Conservation (phyloP, 2,797 vertebrate species). For the Rhabdomys pumilio region DNA sequence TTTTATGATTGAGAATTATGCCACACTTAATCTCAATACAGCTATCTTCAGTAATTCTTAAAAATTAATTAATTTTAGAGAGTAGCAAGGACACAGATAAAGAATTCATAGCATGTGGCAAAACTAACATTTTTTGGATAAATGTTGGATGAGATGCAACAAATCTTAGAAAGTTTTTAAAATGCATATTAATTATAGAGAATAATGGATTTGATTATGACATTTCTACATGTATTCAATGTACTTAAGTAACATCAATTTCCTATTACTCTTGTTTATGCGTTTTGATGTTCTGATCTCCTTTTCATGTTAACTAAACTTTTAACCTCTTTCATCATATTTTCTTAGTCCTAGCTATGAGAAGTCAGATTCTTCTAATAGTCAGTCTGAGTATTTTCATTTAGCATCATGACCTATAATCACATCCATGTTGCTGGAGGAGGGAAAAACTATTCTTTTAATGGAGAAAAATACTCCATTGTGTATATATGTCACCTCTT, state of each 20-base stretch:
- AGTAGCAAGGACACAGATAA: not conserved
- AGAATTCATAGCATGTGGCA: not conserved
- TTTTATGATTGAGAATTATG: not conserved
- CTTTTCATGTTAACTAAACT: not conserved
- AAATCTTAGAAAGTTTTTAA: not conserved
- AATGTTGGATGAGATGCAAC: not conserved
- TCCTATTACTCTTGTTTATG: not conserved
- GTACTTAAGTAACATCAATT: not conserved
- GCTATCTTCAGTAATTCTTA: not conserved
- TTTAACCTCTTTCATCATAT: not conserved
- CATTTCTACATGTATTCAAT: not conserved
- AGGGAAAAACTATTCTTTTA: not conserved
- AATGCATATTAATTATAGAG: not conserved
- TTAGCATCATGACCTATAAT: not conserved
- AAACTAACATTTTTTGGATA: not conserved
- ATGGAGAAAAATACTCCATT: not conserved
- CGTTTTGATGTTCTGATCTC: not conserved
- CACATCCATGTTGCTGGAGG: not conserved
- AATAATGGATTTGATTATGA: not conserved
- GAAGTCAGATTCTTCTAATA: not conserved
- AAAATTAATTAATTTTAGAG: not conserved
- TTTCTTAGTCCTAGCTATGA: not conserved
- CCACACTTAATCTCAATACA: not conserved
- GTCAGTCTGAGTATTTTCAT: not conserved
- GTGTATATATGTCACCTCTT: not conserved